A percentile compares a stretch with the other conserved stretches of the same genome.
phyloP scores from a whole-genome alignment of 1,140 invertebrate species.

The Tetramorium parvispinum region DNA sequence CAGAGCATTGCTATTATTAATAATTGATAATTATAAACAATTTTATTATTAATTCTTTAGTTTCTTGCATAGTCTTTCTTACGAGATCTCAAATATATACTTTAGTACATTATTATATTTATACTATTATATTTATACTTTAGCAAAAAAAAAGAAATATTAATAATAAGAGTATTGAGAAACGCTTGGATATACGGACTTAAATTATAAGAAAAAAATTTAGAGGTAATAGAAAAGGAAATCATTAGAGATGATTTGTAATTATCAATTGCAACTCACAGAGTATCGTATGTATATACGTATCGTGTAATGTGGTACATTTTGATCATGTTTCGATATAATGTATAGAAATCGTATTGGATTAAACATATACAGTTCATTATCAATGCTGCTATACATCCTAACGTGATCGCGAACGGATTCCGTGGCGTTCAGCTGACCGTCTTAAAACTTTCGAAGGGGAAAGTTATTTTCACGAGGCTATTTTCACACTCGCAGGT shows the following conservation, averaged over 20 bases:
- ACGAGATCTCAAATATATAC: background rate
- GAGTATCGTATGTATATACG: too few species aligned
- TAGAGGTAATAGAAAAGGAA: background rate
- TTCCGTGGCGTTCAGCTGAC: constrained; percentile 72
- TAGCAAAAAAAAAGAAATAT: background rate
- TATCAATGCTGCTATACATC: constrained; percentile 54
- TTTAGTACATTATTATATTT: background rate
- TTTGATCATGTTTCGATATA: background rate
- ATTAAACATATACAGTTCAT: constrained; percentile 19
- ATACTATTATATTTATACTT: background rate
- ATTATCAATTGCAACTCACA: background rate
- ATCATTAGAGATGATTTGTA: background rate
- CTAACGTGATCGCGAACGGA: constrained; percentile 66
- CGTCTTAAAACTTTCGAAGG: constrained; percentile 71
- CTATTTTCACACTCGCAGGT: constrained; percentile 67
- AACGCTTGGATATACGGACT: too few species aligned
- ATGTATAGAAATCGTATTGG: background rate
- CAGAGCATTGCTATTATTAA: background rate
- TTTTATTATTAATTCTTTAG: background rate
- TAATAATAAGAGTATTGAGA: too few species aligned
- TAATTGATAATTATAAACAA: background rate
- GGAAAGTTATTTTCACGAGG: constrained; percentile 73
- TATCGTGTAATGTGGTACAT: background rate
- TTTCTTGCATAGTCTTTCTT: background rate
- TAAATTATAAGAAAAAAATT: background rate